Conservation (phyloP, 2,113 vertebrate species). For the Mormyrus iriodes region DNA sequence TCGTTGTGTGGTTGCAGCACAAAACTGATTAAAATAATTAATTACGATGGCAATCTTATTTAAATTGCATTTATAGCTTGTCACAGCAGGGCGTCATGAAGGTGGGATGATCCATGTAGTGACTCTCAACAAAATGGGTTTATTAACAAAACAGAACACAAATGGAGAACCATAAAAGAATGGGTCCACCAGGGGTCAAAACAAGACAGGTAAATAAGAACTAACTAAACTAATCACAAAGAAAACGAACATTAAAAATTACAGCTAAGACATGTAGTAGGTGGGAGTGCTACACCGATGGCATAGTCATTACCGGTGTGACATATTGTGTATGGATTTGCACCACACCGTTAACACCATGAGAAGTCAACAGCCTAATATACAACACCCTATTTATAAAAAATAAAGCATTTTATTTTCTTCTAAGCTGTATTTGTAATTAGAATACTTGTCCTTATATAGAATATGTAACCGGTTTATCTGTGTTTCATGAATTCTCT, state of each 20-base stretch:
- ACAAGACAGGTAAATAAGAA: background rate
- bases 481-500: too few species aligned
- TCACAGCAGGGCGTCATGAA: background rate
- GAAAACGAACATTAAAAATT: background rate
- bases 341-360: too few species aligned
- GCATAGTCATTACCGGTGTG: too few species aligned
- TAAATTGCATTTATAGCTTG: background rate
- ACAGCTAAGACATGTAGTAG: background rate
- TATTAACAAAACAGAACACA: background rate
- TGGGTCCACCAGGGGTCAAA: background rate
- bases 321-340: too few species aligned
- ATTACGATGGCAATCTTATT: background rate
- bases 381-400: too few species aligned
- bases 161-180: background rate
- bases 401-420: too few species aligned
- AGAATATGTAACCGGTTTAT: too few species aligned
- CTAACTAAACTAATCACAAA: background rate
- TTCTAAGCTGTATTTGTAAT: too few species aligned
- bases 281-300: too few species aligned
- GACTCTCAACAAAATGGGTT: background rate
- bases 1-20: background rate
- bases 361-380: too few species aligned
- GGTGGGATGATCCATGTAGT: background rate
- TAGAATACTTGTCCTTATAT: too few species aligned
- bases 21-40: background rate